Evolutionary conservation across 1,140 invertebrate species (phyloP).

Genomic region (Antheraea mylitta): DNA sequence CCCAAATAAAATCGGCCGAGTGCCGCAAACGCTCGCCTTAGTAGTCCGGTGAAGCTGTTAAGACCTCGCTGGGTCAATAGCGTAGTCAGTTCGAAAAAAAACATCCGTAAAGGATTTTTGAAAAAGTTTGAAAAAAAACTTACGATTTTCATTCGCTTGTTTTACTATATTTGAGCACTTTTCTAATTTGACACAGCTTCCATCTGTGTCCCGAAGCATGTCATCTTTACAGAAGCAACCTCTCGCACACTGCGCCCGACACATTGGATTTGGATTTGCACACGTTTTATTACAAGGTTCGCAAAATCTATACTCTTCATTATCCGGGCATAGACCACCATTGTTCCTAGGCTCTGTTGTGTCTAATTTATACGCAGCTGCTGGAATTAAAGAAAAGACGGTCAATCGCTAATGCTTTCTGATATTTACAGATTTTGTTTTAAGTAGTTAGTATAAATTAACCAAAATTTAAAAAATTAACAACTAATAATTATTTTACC

Average conservation of each 20-base stretch:
- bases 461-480: no score
- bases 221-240: constrained; percentile 50
- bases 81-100: no score
- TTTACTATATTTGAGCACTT: constrained; percentile 25
- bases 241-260: constrained; percentile 40
- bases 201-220: constrained; percentile 36
- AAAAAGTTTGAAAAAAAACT: not conserved
- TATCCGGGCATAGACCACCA: constrained; percentile 25
- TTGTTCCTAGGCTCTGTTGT: constrained; percentile 32
- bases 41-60: no score
- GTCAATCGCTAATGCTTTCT: no score
- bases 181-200: constrained; percentile 31
- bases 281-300: constrained; percentile 44
- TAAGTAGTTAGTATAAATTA: no score
- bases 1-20: no score
- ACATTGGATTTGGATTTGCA: constrained; percentile 44
- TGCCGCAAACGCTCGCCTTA: no score
- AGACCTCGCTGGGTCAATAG: no score
- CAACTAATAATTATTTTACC: no score
- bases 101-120: no score
- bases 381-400: constrained; percentile 25
- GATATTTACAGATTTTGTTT: no score
- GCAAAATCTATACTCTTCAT: constrained; percentile 50
- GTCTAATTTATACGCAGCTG: constrained; percentile 24
- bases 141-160: constrained; percentile 18